Conservation (phyloP, 2,888 invertebrate species). For the Eutolmus rufibarbis region DNA sequence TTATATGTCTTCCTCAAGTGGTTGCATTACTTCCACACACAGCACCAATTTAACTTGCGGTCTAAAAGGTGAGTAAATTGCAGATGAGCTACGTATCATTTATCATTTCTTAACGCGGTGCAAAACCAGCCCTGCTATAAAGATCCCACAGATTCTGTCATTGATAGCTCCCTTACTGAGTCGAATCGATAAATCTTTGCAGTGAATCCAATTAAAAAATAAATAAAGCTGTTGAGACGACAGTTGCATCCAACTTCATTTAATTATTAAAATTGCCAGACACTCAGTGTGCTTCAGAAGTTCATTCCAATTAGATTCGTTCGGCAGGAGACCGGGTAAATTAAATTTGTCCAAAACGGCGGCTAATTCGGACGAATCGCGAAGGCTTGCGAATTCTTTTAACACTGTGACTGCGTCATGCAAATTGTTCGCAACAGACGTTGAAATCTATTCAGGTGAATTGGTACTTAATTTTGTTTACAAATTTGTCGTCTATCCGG, state of each 20-base stretch:
- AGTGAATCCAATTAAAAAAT: conserved; percentile 11
- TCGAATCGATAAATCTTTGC: conserved; percentile 1
- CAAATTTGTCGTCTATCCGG: not conserved
- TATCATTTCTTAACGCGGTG: not conserved
- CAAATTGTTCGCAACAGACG: not conserved
- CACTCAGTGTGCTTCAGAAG: conserved; percentile 11
- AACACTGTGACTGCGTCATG: not conserved
- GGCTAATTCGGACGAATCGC: not conserved
- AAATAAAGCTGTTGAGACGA: not conserved
- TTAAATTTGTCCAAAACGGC: conserved; percentile 8
- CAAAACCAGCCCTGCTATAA: not conserved
- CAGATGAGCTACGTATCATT: conserved; percentile 8
- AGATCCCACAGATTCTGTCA: not conserved
- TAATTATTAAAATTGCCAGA: conserved; percentile 33
- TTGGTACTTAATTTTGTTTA: not conserved
- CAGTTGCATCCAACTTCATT: conserved; percentile 11
- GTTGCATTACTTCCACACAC: conserved; percentile 1
- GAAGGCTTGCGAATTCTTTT: not conserved
- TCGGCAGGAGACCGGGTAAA: not conserved
- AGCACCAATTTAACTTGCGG: conserved; percentile 13
- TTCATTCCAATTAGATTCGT: conserved; percentile 20
- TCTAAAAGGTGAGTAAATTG: conserved; percentile 29
- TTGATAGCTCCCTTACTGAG: not conserved
- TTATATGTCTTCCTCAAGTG: not conserved
- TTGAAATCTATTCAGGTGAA: not conserved